Conservation (phyloP, 2,113 vertebrate species). For the Alces alces region DNA sequence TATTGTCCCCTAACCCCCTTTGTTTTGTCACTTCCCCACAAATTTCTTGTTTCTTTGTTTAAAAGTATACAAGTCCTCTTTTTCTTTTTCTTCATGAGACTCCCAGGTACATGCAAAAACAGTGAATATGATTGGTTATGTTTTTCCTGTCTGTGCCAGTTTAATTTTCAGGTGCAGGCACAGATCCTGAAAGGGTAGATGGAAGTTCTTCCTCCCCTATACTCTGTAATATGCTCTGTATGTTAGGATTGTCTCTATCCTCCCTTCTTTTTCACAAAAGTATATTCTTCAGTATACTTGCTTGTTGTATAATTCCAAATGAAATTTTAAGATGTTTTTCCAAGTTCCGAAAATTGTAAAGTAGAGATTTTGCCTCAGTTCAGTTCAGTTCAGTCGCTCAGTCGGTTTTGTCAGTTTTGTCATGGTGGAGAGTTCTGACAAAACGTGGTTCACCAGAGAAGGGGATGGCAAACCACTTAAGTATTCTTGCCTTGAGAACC, state of each 20-base stretch:
- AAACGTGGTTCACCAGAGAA: not conserved
- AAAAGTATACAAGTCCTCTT: not conserved
- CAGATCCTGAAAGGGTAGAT: not conserved
- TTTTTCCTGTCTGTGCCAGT: not conserved
- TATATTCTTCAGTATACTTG: not conserved
- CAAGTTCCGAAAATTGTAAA: not conserved
- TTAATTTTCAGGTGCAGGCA: not conserved
- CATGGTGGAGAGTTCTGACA: not conserved
- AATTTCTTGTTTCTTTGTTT: not conserved
- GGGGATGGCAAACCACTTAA: not conserved
- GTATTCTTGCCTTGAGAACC: not conserved
- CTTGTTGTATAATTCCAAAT: not conserved
- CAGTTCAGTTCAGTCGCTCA: not conserved
- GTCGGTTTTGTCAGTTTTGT: not conserved
- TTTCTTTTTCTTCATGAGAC: not conserved
- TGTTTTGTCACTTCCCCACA: not conserved
- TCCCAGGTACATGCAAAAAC: not conserved
- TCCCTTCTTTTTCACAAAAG: not conserved
- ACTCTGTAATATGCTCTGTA: not conserved
- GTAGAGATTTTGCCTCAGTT: not conserved
- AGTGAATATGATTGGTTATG: not conserved
- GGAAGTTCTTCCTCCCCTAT: not conserved
- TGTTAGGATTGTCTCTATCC: not conserved
- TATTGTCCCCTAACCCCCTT: not conserved
- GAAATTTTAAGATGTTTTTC: not conserved